phyloP scores from a whole-genome alignment of 2,797 vertebrate species.

The Linurgus olivaceus region DNA sequence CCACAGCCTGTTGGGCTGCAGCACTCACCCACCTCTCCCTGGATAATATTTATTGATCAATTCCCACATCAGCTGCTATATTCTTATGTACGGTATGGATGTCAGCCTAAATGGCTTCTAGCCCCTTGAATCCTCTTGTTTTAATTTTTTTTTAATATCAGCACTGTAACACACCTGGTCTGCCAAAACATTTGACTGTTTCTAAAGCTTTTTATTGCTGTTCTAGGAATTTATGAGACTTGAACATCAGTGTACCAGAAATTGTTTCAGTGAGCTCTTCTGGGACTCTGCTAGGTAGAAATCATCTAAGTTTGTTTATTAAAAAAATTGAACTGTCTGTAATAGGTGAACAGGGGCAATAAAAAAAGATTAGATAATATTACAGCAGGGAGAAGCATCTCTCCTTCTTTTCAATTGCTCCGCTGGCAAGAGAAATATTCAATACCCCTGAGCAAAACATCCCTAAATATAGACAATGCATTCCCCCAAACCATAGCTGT shows the following conservation, averaged over 20 bases:
- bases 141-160: not conserved
- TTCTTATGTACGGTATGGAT: not conserved
- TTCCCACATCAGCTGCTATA: not conserved
- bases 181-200: not conserved
- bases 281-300: not conserved
- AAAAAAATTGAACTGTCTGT: not conserved
- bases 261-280: not conserved
- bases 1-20: not conserved
- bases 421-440: not conserved
- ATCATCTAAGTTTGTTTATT: slow-evolving; percentile 5
- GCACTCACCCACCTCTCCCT: not conserved
- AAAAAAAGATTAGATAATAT: not conserved
- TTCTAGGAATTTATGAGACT: not conserved
- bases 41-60: not conserved
- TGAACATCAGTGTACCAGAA: not conserved
- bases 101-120: not conserved
- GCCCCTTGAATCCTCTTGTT: not conserved
- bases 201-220: not conserved
- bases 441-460: not conserved
- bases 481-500: not conserved
- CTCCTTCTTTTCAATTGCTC: not conserved
- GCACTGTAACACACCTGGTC: not conserved
- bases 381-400: not conserved
- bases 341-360: not conserved
- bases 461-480: not conserved